A percentile compares a stretch with the other conserved stretches of the same genome.
These are phyloP conservation scores for Thera obeliscata DNA, from an alignment of 2,888 invertebrate genomes.

Conservation along the genomic window DNA sequence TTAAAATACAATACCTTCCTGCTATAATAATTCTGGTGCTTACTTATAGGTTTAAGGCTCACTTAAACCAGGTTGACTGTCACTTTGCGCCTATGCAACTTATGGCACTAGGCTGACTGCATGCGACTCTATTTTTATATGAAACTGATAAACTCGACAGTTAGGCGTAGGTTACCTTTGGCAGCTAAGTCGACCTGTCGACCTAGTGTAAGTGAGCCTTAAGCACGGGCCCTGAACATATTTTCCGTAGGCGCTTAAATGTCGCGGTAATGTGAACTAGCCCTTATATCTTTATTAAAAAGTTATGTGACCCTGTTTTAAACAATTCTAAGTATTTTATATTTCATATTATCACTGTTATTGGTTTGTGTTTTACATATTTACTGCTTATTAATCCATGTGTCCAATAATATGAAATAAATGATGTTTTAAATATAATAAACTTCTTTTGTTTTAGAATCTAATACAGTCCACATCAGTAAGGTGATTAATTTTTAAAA, in stretches of 20 bases:
- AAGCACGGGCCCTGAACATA: background rate
- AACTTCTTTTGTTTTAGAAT: background rate
- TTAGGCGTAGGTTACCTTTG: background rate
- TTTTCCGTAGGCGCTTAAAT: background rate
- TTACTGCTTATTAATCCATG: conserved; percentile 40
- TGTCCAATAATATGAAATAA: conserved; percentile 40
- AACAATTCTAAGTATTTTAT: conserved; percentile 12
- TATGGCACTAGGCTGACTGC: no score
- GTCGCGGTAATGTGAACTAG: background rate
- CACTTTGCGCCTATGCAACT: background rate
- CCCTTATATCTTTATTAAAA: background rate
- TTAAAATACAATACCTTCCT: background rate
- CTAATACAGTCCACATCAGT: no score
- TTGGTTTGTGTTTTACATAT: conserved; percentile 41
- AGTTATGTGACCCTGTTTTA: conserved; percentile 21
- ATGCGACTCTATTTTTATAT: no score
- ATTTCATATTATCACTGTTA: conserved; percentile 38
- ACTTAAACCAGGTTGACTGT: background rate
- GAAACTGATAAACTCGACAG: no score
- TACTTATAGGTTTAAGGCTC: background rate
- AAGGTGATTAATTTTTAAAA: no score
- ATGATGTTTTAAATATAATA: conserved; percentile 36
- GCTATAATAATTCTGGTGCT: background rate
- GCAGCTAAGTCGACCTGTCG: background rate
- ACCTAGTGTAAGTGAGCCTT: background rate